phyloP scores from a whole-genome alignment of 1,140 invertebrate genomes.

The Cardiocondyla obscurior region DNA sequence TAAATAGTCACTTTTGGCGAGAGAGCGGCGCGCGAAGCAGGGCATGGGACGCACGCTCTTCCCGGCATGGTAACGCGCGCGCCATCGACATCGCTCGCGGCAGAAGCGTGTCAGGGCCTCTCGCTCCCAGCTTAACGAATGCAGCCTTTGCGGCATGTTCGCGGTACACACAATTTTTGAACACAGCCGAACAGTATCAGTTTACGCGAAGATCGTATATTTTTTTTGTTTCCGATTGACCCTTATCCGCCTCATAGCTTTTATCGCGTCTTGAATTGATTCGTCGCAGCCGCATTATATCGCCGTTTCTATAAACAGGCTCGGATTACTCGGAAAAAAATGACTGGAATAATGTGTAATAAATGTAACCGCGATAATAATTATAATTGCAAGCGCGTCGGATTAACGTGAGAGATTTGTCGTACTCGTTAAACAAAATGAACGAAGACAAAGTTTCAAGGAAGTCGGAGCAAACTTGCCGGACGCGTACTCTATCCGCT shows the following conservation, averaged over 20 bases:
- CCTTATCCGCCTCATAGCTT: background rate
- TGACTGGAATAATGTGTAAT: background rate
- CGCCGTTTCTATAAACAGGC: background rate
- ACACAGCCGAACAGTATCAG: background rate
- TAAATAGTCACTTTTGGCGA: conserved; percentile 74
- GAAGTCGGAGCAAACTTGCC: background rate
- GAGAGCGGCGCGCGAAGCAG: background rate
- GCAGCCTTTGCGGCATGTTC: conserved; percentile 43
- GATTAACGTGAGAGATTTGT: background rate
- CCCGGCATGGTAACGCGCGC: conserved; percentile 15
- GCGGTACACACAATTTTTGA: background rate
- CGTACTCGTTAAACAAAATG: background rate
- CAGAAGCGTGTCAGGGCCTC: conserved; percentile 41
- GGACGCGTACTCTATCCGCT: background rate
- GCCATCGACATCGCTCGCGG: conserved; percentile 33
- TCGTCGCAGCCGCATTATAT: background rate
- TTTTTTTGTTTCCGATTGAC: background rate
- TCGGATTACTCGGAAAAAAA: background rate
- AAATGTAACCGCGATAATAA: background rate
- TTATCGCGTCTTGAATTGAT: background rate
- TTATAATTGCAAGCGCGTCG: background rate
- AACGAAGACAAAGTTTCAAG: background rate
- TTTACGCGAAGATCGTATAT: background rate
- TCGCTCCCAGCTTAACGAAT: conserved; percentile 14
- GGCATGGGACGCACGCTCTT: conserved; percentile 47